A percentile compares a stretch with the other conserved stretches of the same genome.
These are phyloP conservation scores for Bellardia pandia DNA, from an alignment of 2,888 invertebrate species.

Conservation along the genomic window DNA sequence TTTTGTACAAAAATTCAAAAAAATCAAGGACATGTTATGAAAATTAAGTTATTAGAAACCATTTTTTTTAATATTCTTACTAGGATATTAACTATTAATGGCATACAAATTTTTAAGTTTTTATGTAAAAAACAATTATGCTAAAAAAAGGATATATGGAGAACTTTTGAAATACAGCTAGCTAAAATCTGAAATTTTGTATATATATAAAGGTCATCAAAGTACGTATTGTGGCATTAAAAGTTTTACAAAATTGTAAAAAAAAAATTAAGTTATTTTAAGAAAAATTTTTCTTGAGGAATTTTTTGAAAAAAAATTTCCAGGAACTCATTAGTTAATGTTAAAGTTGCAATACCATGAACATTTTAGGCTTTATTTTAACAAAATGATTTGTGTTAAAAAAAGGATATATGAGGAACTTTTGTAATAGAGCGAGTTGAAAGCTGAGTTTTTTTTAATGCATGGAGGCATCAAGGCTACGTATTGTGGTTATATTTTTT, in stretches of 20 bases:
- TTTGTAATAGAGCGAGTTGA: background rate
- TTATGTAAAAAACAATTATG: no score
- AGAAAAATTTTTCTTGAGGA: background rate
- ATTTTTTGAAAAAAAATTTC: no score
- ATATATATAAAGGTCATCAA: background rate
- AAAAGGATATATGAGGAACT: constrained; percentile 3
- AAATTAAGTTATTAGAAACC: no score
- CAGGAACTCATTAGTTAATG: no score
- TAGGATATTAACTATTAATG: no score
- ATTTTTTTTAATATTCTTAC: no score
- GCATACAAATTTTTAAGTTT: no score
- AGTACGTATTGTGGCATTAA: background rate
- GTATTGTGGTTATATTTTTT: background rate
- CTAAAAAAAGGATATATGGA: background rate
- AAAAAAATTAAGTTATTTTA: background rate
- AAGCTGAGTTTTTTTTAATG: background rate
- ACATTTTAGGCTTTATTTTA: no score
- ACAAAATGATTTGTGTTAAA: background rate
- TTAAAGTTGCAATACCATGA: no score
- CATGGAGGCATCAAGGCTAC: background rate
- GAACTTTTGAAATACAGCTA: background rate
- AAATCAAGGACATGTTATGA: no score
- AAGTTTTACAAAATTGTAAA: background rate
- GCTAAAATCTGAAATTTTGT: background rate
- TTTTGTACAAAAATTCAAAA: no score